Percentiles rank a stretch among this genome's conserved stretches.
phyloP scores from a whole-genome alignment of 2,888 invertebrate species.

The Geotrupes spiniger region DNA sequence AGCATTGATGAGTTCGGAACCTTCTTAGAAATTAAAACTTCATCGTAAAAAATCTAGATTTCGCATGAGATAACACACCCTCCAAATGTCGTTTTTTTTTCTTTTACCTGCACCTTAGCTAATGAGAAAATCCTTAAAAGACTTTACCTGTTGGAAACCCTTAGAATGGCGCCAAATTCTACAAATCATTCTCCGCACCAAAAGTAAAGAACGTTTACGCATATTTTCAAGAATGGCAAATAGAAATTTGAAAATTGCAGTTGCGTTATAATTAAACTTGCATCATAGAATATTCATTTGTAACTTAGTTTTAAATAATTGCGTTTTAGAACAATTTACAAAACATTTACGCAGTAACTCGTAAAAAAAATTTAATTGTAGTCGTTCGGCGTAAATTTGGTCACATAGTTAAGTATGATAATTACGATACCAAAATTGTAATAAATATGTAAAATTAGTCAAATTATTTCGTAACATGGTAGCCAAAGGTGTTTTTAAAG shows the following conservation, averaged over 20 bases:
- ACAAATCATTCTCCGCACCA: conserved; percentile 18
- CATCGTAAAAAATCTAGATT: conserved; percentile 39
- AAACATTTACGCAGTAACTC: too few relatives aligned
- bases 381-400: too few relatives aligned
- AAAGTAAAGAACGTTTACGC: too few relatives aligned
- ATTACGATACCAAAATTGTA: conserved; percentile 2
- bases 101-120: conserved; percentile 26
- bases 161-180: conserved; percentile 36
- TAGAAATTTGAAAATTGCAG: too few relatives aligned
- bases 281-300: too few relatives aligned
- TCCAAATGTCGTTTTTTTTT: conserved; percentile 34
- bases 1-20: conserved; percentile 18
- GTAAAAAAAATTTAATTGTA: too few relatives aligned
- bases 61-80: conserved; percentile 39
- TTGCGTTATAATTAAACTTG: too few relatives aligned
- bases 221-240: too few relatives aligned
- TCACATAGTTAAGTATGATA: background rate
- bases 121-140: conserved; percentile 41
- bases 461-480: conserved; percentile 29
- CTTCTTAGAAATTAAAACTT: conserved; percentile 29
- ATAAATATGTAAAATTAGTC: conserved; percentile 12
- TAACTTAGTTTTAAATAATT: too few relatives aligned
- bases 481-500: conserved; percentile 24
- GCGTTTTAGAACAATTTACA: too few relatives aligned
- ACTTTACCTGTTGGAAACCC: conserved; percentile 36